A percentile compares a stretch with the other conserved stretches of the same genome.
Evolutionary conservation across 2,888 invertebrate species (phyloP).

Genomic region (Gymnoscelis rufifasciata): DNA sequence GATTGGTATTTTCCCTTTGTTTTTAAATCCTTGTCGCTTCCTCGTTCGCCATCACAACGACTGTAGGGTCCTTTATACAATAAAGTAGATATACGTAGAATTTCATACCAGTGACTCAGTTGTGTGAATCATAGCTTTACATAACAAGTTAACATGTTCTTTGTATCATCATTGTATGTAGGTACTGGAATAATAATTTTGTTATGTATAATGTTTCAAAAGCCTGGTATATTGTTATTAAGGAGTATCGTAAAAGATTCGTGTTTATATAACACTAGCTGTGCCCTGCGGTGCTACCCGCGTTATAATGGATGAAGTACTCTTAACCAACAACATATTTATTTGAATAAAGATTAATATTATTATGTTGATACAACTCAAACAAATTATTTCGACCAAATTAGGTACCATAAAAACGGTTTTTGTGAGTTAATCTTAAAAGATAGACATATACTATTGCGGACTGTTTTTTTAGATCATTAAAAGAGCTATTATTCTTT

Average conservation of each 20-base stretch:
- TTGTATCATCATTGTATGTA: slow-evolving; percentile 19
- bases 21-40: slow-evolving; percentile 7
- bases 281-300: too few species aligned
- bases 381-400: too few species aligned
- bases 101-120: slow-evolving; percentile 10
- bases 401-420: too few species aligned
- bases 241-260: neutral
- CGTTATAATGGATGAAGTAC: too few species aligned
- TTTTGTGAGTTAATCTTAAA: too few species aligned
- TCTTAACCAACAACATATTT: too few species aligned
- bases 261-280: neutral
- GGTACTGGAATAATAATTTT: slow-evolving; percentile 12
- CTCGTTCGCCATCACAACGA: slow-evolving; percentile 9
- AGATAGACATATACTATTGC: too few species aligned
- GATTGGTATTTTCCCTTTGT: slow-evolving; percentile 4
- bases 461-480: too few species aligned
- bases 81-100: slow-evolving; percentile 7
- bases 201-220: neutral
- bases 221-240: neutral
- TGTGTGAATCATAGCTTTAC: slow-evolving; percentile 29
- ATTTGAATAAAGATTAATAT: too few species aligned
- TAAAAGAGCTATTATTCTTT: too few species aligned
- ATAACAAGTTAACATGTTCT: slow-evolving; percentile 33
- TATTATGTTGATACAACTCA: too few species aligned
- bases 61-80: slow-evolving; percentile 9